Evolutionary conservation across 1,140 invertebrate species (phyloP).

Genomic region (Platorchestia sp.): DNA sequence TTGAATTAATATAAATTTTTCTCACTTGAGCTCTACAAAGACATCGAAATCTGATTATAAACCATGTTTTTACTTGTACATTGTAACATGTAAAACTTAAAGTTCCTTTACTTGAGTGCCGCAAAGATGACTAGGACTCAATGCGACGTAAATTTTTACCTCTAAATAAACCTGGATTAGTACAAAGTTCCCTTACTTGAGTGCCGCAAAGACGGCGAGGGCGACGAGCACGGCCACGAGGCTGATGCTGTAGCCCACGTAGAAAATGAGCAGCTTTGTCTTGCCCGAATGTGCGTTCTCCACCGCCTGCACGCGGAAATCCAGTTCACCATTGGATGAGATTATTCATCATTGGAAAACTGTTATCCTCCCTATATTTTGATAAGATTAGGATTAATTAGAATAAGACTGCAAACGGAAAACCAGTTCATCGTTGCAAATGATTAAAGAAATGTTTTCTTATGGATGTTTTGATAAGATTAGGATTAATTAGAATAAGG

Average conservation of each 20-base stretch:
- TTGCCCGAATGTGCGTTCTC: conserved; percentile 55
- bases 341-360: conserved; percentile 80
- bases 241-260: conserved; percentile 65
- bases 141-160: no score
- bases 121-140: conserved; percentile 65
- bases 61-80: no score
- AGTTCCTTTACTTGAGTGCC: conserved; percentile 66
- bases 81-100: no score
- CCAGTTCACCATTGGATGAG: conserved; percentile 70
- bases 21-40: no score
- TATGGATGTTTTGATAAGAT: no score
- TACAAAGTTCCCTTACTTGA: no score
- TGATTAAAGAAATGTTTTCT: no score
- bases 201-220: conserved; percentile 64
- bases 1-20: no score
- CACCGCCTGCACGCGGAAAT: conserved; percentile 54
- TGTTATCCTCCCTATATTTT: conserved; percentile 83
- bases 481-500: no score
- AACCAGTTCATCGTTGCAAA: no score
- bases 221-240: conserved; percentile 63
- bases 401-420: conserved; percentile 71
- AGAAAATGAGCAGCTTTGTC: conserved; percentile 64
- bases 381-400: conserved; percentile 69
- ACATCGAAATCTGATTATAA: no score
- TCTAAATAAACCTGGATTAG: no score